A percentile compares a stretch with the other conserved stretches of the same genome.
phyloP scores from a whole-genome alignment of 1,140 invertebrate genomes.

The Ostrea denselamellosa region DNA sequence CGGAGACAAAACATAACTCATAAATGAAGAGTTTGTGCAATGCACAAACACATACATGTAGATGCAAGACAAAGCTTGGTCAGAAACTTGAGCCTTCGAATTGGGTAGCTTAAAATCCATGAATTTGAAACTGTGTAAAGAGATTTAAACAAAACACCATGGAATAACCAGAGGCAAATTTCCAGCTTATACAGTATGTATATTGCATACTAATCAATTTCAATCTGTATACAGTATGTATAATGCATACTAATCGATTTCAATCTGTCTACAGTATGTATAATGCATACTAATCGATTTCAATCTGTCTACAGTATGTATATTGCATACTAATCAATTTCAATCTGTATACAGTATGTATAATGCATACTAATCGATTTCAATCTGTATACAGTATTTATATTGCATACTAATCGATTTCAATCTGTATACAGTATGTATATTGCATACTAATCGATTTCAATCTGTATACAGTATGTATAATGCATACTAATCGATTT shows the following conservation, averaged over 20 bases:
- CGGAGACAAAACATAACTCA: no score
- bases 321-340: not conserved
- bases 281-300: not conserved
- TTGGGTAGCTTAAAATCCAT: no score
- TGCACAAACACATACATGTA: no score
- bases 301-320: not conserved
- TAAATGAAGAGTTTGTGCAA: no score
- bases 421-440: not conserved
- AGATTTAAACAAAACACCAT: no score
- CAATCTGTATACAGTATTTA: not conserved
- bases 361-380: not conserved
- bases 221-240: not conserved
- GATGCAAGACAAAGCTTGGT: no score
- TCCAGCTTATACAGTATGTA: not conserved
- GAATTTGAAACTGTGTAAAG: no score
- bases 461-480: not conserved
- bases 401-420: not conserved
- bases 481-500: not conserved
- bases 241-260: not conserved
- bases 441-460: not conserved
- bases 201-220: not conserved
- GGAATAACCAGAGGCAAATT: no score
- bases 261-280: not conserved
- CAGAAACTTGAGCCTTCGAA: no score
- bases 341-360: not conserved